These are phyloP conservation scores for Acronicta aceris DNA, from an alignment of 2,888 invertebrate species.

Conservation along the genomic window DNA sequence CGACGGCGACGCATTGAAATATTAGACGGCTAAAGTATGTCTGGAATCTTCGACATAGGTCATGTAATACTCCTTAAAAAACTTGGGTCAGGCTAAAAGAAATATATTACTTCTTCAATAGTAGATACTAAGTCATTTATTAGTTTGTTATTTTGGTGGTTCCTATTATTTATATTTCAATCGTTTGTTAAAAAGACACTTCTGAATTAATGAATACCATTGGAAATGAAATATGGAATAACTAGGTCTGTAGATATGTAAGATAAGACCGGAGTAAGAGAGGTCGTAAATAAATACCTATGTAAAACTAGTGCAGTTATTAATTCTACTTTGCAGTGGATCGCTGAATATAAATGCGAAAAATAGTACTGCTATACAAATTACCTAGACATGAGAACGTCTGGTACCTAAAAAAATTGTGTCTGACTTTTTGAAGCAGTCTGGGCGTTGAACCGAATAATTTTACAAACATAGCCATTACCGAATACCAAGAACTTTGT, in stretches of 20 bases:
- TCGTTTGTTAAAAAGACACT: not conserved
- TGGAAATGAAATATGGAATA: conserved; percentile 18
- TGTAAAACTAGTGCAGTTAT: conserved; percentile 16
- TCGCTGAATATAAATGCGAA: conserved; percentile 29
- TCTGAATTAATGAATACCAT: not conserved
- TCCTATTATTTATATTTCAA: not conserved
- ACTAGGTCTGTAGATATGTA: conserved; percentile 12
- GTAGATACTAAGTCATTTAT: not conserved
- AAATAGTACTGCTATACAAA: conserved; percentile 1
- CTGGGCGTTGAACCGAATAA: not conserved
- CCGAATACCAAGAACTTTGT: no score
- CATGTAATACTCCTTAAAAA: conserved; percentile 6
- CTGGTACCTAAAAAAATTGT: not conserved
- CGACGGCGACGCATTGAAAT: conserved; percentile 15
- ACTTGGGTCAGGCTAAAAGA: not conserved
- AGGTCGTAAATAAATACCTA: conserved; percentile 23
- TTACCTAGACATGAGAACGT: not conserved
- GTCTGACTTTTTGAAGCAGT: conserved; percentile 5
- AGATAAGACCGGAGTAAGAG: conserved; percentile 10
- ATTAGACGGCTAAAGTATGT: conserved; percentile 27
- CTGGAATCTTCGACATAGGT: conserved; percentile 16
- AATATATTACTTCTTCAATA: not conserved
- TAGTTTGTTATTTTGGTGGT: no score
- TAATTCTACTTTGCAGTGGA: conserved; percentile 31
- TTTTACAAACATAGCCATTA: no score